Base-by-base conservation (phyloP, 1,140 invertebrate genomes). In the Ceratina calcarata region DNA sequence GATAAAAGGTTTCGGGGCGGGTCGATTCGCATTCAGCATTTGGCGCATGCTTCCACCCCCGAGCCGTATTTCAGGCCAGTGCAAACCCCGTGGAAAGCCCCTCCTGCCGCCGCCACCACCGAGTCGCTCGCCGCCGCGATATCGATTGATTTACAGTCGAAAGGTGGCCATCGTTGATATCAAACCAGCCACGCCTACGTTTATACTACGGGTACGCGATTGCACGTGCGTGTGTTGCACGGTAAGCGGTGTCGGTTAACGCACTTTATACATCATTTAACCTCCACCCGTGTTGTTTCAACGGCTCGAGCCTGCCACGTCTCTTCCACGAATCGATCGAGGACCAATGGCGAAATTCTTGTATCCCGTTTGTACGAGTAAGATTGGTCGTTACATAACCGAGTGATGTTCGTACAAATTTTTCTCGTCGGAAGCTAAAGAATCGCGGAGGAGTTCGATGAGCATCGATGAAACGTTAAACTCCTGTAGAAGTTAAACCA, bases 81-180 rank as follows among this genome's bases (percentile, higher is more conserved):
- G 80, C 85, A 69, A 85, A 88, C 84, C 85, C 85, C 64, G 82
- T 87, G 83, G 81, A 86, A 89, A 88, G 88, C 86, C 87, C 87
- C 81, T 88, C 86, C 83, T 32, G 27, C 27, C 27, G 27, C 27
- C 27, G 27, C 27, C 27, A 32, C 27, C 37, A 45, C 37, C 37
- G 37, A 4, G 27, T 4, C 27, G 37, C 37, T 0, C 75, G 81
- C 78, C 18, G 83, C 77, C 86, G 87, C 76, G 91, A 92, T 92
- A 92, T 93, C 91, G 92, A 93, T 93, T 93, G 91, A 92, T 92
- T 93, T 92, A 92, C 88, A 89, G 91, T 90, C 86, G 87, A 91
- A 92, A 92, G 91, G 91, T 92, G 92, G 91, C 91, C 91, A 92
- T 93, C 88, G 89, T 89, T 91, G 91, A 93, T 93, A 93, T 90